Percentiles rank a stretch among this genome's conserved stretches.
phyloP scores from a whole-genome alignment of 2,888 invertebrate species.

The Phorcus lineatus region DNA sequence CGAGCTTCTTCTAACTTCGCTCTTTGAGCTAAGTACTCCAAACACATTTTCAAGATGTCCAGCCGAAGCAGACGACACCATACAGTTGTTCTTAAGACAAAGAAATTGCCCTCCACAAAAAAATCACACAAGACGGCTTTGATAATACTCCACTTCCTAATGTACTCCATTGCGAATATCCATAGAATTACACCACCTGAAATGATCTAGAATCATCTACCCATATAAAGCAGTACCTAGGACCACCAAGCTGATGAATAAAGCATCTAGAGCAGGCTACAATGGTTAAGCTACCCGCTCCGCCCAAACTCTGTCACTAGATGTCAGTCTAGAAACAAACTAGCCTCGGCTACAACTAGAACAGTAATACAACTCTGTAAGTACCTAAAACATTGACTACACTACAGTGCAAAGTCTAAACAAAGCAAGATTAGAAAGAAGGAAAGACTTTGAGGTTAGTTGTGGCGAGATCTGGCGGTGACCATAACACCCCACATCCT shows the following conservation, averaged over 20 bases:
- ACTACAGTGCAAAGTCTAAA: neutral
- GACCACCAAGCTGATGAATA: neutral
- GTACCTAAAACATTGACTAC: neutral
- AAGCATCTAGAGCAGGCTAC: slow-evolving; percentile 6
- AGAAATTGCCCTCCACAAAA: too few relatives aligned
- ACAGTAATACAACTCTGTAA: neutral
- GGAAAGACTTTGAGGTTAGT: neutral
- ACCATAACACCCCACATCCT: neutral
- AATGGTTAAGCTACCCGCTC: neutral
- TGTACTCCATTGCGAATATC: neutral
- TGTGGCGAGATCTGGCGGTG: neutral
- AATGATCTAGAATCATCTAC: slow-evolving; percentile 1
- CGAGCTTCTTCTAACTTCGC: too few relatives aligned
- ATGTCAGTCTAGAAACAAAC: neutral
- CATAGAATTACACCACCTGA: neutral
- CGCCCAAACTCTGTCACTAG: neutral
- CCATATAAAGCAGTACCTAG: neutral
- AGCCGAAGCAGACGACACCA: too few relatives aligned
- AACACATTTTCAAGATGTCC: too few relatives aligned
- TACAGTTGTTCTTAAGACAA: too few relatives aligned
- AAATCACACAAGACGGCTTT: too few relatives aligned
- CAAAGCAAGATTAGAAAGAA: neutral
- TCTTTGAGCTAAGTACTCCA: too few relatives aligned
- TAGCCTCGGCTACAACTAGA: neutral
- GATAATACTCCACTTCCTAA: slow-evolving; percentile 5